Evolutionary conservation across 1,140 invertebrate genomes (phyloP), one percentile per base, ranked within the genome.

Genomic region (Cyclargus thomasi): DNA sequence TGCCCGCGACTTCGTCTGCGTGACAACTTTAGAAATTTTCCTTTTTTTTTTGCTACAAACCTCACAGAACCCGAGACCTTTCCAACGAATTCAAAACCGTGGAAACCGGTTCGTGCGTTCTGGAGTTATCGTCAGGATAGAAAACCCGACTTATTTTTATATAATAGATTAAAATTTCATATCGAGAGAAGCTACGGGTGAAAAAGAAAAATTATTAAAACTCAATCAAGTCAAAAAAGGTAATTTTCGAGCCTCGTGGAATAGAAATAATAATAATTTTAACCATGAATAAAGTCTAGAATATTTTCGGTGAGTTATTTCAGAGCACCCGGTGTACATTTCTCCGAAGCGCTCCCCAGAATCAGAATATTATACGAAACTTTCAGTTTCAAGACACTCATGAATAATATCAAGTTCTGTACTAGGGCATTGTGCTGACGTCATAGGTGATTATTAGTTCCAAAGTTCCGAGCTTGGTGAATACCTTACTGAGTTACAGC

Each of bases 291-390:
- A 47, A 47, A 47, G 39, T 29, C 14, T 16, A 16, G 3, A 47
- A 47, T 47, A 47, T 47, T 47, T 47, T 47, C 39, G 39, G 39
- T 47, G 39, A 47, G 39, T 47, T 47, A 47, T 47, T 47, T 47
- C 39, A 47, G 39, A 47, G 39, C 39, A 14, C 0, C 39, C 39
- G 11, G 39, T 47, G 39, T 47, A 47, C 11, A 47, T 16, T 47
- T 14, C 29, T 29, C 39, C 10, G 39, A 16, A 47, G 39, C 39
- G 0, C 39, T 47, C 39, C 0, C 39, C 39, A 47, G 39, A 47
- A 47, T 47, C 39, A 47, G 39, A 47, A 47, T 47, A 47, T 47
- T 47, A 47, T 47, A 47, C 39, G 39, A 47, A 47, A 47, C 39
- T 47, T 47, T 16, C 39, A 47, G 11, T 47, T 47, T 47, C 39